These are phyloP conservation scores for Epistrophe eligans DNA, from an alignment of 2,888 invertebrate species.

Conservation along the genomic window DNA sequence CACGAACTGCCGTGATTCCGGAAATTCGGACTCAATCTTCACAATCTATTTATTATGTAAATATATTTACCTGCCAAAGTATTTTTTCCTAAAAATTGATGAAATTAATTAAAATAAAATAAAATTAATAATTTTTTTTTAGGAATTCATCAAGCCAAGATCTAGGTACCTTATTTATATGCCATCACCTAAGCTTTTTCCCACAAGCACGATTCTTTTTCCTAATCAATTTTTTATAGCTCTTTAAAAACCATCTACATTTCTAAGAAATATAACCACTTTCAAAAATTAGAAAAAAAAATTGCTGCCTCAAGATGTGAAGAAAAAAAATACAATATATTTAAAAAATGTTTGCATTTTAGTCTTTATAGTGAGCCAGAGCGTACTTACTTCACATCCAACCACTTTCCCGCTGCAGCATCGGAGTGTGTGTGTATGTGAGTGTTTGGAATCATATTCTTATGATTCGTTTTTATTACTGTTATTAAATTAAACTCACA, in stretches of 20 bases:
- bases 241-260: neutral
- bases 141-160: too few species aligned
- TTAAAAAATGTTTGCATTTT: conserved; percentile 2
- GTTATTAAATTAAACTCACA: conserved; percentile 68
- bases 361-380: conserved; percentile 11
- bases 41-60: too few species aligned
- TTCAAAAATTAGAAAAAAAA: conserved; percentile 48
- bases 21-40: too few species aligned
- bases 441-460: conserved; percentile 39
- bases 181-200: neutral
- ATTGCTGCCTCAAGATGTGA: conserved; percentile 13
- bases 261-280: conserved; percentile 15
- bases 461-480: conserved; percentile 64
- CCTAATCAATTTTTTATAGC: conserved; percentile 6
- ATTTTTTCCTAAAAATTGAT: too few species aligned
- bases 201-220: neutral
- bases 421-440: neutral
- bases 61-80: too few species aligned
- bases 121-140: too few species aligned
- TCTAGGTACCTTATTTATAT: too few species aligned
- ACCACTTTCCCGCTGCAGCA: neutral
- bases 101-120: too few species aligned
- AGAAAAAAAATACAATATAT: neutral
- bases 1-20: too few species aligned
- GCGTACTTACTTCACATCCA: conserved; percentile 7